Percentiles rank a stretch among this genome's conserved stretches.
phyloP scores from a whole-genome alignment of 2,113 vertebrate species.

The Caranx ignobilis region DNA sequence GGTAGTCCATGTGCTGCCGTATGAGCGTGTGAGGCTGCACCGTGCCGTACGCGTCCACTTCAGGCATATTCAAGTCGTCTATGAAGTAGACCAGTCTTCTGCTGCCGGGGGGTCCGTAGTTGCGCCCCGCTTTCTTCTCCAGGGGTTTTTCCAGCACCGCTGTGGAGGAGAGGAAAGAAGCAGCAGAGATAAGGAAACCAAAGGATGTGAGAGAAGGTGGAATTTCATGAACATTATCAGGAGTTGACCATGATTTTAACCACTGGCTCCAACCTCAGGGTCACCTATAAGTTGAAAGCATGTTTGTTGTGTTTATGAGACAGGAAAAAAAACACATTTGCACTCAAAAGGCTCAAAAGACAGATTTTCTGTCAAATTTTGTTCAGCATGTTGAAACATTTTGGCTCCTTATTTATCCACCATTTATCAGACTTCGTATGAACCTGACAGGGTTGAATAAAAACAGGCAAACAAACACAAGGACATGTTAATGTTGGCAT shows the following conservation, averaged over 20 bases:
- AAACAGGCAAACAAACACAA: too few relatives aligned
- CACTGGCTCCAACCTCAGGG: neutral
- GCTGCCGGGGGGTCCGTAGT: slow-evolving; percentile 90
- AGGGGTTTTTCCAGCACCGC: slow-evolving; percentile 93
- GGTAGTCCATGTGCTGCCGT: slow-evolving; percentile 95
- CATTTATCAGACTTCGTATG: too few relatives aligned
- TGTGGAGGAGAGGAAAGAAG: slow-evolving; percentile 64
- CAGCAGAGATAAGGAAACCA: neutral
- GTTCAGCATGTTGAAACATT: too few relatives aligned
- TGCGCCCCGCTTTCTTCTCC: slow-evolving; percentile 96
- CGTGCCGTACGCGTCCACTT: slow-evolving; percentile 92
- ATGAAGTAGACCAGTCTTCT: slow-evolving; percentile 94
- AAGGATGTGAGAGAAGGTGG: neutral
- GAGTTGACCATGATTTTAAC: neutral
- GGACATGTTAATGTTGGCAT: too few relatives aligned
- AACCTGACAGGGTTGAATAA: too few relatives aligned
- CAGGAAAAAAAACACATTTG: too few relatives aligned
- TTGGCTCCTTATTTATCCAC: too few relatives aligned
- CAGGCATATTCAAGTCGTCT: slow-evolving; percentile 96
- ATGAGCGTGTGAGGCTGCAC: slow-evolving; percentile 95
- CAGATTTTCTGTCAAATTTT: too few relatives aligned
- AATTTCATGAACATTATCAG: neutral
- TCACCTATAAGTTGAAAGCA: neutral
- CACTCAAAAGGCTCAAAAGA: too few relatives aligned
- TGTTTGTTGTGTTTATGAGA: neutral